Percentiles rank a stretch among this genome's conserved stretches.
These are phyloP conservation scores for Ectobius pallidus DNA, from an alignment of 2,888 invertebrate genomes.

Conservation along the genomic window DNA sequence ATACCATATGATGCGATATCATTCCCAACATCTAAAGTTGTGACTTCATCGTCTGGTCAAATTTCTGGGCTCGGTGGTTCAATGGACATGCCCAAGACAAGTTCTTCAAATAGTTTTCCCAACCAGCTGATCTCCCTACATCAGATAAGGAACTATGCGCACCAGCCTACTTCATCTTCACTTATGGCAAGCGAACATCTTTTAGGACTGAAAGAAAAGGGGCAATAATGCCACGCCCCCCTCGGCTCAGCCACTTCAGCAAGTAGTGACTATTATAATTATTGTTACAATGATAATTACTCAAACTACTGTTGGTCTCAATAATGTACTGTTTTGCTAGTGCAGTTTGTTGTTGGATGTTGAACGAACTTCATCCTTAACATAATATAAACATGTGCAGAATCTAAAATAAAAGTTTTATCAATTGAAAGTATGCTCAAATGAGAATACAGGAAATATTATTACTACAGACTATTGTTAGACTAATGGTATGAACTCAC, in stretches of 20 bases:
- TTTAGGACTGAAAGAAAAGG: constrained; percentile 42
- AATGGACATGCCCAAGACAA: constrained; percentile 62
- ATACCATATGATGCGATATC: constrained; percentile 90
- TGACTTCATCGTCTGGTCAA: constrained; percentile 49
- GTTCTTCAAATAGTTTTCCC: constrained; percentile 73
- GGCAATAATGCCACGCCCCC: constrained; percentile 44
- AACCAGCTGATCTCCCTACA: constrained; percentile 94
- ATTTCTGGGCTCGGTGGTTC: constrained; percentile 57
- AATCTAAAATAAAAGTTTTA: too few relatives aligned
- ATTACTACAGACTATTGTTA: too few relatives aligned
- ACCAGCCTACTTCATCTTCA: constrained; percentile 77
- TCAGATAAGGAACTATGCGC: constrained; percentile 95
- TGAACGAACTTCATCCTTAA: too few relatives aligned
- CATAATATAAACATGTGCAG: too few relatives aligned
- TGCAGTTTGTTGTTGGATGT: neutral
- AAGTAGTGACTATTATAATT: constrained; percentile 36
- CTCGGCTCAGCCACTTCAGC: constrained; percentile 8
- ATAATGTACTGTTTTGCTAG: constrained; percentile 17
- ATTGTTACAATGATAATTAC: constrained; percentile 41
- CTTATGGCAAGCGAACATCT: constrained; percentile 73
- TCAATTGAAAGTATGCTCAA: neutral
- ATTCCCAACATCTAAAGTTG: constrained; percentile 62
- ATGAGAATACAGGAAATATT: too few relatives aligned
- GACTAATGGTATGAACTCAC: too few relatives aligned
- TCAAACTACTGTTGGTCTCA: constrained; percentile 41